These are phyloP conservation scores for Pseudomugil tenellus DNA, from an alignment of 2,797 vertebrate species.

Conservation along the genomic window DNA sequence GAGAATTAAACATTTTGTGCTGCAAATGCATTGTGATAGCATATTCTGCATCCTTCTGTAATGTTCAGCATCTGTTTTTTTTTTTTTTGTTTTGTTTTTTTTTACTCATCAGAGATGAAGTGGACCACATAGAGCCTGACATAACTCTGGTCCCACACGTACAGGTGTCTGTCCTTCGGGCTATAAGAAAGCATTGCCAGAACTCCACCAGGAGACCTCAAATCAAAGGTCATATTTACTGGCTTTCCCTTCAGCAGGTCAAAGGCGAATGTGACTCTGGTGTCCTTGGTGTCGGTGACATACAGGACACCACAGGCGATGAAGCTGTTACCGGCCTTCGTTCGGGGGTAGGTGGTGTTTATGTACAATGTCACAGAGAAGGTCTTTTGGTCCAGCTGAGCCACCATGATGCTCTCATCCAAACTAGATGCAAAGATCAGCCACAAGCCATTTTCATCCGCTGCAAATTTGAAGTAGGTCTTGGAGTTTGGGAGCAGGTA, in stretches of 20 bases:
- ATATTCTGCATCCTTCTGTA: background rate
- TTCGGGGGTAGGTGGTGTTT: conserved; percentile 92
- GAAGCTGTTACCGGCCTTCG: conserved; percentile 94
- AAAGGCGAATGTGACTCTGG: conserved; percentile 88
- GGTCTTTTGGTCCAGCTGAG: conserved; percentile 86
- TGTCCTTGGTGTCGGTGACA: conserved; percentile 92
- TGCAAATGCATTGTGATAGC: background rate
- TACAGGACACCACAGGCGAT: conserved; percentile 91
- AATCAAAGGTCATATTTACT: conserved; percentile 86
- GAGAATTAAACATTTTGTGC: background rate
- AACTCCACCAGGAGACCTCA: conserved; percentile 86
- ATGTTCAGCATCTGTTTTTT: background rate
- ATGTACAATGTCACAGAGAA: conserved; percentile 85
- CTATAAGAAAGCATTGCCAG: conserved; percentile 96
- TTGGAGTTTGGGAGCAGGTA: conserved; percentile 95
- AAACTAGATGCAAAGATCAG: conserved; percentile 90
- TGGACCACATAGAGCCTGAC: conserved; percentile 87
- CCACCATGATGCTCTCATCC: conserved; percentile 90
- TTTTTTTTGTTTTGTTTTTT: conserved; percentile 22
- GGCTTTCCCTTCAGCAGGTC: conserved; percentile 89
- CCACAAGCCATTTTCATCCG: conserved; percentile 94
- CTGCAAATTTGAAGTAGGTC: conserved; percentile 94
- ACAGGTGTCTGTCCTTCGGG: conserved; percentile 86
- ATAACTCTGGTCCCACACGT: conserved; percentile 91
- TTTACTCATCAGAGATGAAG: conserved; percentile 82